A percentile compares a stretch with the other conserved stretches of the same genome.
These are phyloP conservation scores for Andricus grossulariae DNA, from an alignment of 1,140 invertebrate genomes.

Conservation along the genomic window DNA sequence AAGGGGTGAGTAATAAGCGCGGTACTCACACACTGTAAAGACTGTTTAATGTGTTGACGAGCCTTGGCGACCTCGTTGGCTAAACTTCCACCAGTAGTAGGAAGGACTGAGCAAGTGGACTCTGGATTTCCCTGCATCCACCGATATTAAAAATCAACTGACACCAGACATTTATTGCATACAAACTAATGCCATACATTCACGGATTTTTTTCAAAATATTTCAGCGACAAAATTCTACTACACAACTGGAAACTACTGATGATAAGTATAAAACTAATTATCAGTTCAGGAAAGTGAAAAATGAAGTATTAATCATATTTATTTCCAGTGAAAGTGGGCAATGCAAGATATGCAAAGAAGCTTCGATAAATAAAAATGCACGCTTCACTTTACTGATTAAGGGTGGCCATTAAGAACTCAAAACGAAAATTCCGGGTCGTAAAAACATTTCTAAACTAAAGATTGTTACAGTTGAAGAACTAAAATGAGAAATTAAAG, in stretches of 20 bases:
- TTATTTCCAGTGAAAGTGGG: too few species aligned
- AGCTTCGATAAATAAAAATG: too few species aligned
- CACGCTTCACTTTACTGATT: too few species aligned
- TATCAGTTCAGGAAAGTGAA: too few species aligned
- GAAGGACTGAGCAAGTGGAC: constrained; percentile 61
- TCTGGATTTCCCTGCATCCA: constrained; percentile 68
- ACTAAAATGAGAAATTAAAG: too few species aligned
- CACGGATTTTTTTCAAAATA: constrained; percentile 34
- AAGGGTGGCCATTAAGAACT: too few species aligned
- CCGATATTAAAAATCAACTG: constrained; percentile 65
- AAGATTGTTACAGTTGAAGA: too few species aligned
- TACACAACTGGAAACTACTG: not conserved
- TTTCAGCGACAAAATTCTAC: not conserved
- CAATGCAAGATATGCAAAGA: too few species aligned
- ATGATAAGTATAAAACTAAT: not conserved
- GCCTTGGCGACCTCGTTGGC: constrained; percentile 77
- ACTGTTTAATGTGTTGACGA: constrained; percentile 77
- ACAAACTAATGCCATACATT: constrained; percentile 49
- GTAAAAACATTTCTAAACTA: too few species aligned
- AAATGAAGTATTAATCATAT: too few species aligned
- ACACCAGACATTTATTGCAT: constrained; percentile 54
- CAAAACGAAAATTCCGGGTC: too few species aligned
- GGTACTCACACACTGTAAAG: constrained; percentile 78
- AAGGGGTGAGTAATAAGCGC: constrained; percentile 35
- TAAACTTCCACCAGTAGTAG: constrained; percentile 72